Conservation (phyloP, 2,888 invertebrate genomes). For the Pemphredon lugubris region DNA sequence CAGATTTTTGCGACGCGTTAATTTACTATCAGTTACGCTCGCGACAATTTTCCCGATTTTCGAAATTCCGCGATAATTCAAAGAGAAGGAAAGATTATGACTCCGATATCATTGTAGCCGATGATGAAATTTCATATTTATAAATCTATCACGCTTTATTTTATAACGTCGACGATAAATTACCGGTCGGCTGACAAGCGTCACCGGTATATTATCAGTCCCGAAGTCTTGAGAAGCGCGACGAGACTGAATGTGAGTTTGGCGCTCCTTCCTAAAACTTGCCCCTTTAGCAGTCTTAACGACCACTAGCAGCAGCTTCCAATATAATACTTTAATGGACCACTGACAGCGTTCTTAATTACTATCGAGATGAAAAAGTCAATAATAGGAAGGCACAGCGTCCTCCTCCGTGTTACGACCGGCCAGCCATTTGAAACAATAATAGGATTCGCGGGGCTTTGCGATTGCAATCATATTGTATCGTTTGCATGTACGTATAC, state of each 20-base stretch:
- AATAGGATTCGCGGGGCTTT: too few relatives aligned
- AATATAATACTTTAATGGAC: conserved; percentile 59
- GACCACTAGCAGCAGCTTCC: conserved; percentile 32
- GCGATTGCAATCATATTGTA: too few relatives aligned
- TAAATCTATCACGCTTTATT: too few relatives aligned
- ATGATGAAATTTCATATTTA: too few relatives aligned
- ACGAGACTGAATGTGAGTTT: too few relatives aligned
- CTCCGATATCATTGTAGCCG: too few relatives aligned
- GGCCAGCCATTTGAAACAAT: conserved; percentile 2
- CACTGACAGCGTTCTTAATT: conserved; percentile 47
- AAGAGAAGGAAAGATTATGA: background rate
- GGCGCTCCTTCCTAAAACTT: conserved; percentile 38
- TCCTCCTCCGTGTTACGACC: conserved; percentile 16
- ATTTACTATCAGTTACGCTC: background rate
- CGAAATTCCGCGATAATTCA: background rate
- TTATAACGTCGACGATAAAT: too few relatives aligned
- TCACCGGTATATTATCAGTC: too few relatives aligned
- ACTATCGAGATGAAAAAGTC: conserved; percentile 28
- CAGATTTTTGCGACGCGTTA: background rate
- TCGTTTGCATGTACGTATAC: too few relatives aligned
- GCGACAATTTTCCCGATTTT: background rate
- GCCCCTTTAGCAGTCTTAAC: too few relatives aligned
- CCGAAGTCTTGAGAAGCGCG: conserved; percentile 28
- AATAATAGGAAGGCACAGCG: conserved; percentile 18
- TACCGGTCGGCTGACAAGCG: too few relatives aligned